Evolutionary conservation across 2,888 invertebrate species (phyloP).

Genomic region (Plutella xylostella): DNA sequence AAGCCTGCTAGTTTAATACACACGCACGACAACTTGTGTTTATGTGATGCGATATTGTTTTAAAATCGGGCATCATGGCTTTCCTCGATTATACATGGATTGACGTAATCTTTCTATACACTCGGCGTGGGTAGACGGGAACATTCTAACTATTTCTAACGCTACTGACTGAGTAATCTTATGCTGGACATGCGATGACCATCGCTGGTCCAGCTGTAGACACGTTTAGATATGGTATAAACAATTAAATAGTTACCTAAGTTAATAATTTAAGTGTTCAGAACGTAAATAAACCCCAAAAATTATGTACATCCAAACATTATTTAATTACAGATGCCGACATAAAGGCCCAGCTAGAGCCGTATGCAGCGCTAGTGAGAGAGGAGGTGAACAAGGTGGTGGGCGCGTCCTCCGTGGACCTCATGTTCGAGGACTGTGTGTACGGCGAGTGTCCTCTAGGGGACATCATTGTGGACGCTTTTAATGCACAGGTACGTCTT

Average conservation of each 20-base stretch:
- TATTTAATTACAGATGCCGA: constrained; percentile 60
- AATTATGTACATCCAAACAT: not conserved
- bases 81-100: too few species aligned
- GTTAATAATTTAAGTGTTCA: not conserved
- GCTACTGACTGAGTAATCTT: too few species aligned
- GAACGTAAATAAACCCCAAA: not conserved
- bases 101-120: too few species aligned
- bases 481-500: constrained; percentile 71
- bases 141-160: too few species aligned
- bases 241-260: not conserved
- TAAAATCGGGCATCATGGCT: too few species aligned
- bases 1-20: too few species aligned
- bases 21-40: too few species aligned
- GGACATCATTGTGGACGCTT: constrained; percentile 75
- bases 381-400: constrained; percentile 63
- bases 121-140: too few species aligned
- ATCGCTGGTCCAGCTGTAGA: too few species aligned
- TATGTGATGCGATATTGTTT: too few species aligned
- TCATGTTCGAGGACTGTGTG: constrained; percentile 69
- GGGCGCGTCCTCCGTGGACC: constrained; percentile 62
- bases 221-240: too few species aligned
- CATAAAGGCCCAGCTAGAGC: constrained; percentile 68
- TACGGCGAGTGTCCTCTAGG: constrained; percentile 78
- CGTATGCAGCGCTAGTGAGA: constrained; percentile 73
- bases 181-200: too few species aligned